Conservation (phyloP, 2,797 vertebrate species). For the Mus caroli region DNA sequence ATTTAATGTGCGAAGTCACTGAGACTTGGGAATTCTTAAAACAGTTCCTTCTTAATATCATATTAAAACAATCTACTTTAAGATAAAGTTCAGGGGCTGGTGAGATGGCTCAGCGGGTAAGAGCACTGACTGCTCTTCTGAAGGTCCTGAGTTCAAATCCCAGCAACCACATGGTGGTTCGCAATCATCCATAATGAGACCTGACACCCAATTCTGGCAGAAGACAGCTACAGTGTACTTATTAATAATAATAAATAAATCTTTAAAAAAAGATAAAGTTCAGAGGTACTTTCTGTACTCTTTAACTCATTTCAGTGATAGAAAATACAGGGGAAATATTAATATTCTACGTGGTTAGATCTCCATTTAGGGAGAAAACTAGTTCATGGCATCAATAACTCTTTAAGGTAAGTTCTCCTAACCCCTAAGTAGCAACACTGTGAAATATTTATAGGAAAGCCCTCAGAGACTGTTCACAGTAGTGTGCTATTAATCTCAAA, state of each 20-base stretch:
- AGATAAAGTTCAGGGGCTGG: slow-evolving; percentile 45
- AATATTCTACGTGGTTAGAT: slow-evolving; percentile 27
- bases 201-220: too few species aligned
- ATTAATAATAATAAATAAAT: too few species aligned
- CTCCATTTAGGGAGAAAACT: slow-evolving; percentile 53
- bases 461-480: slow-evolving; percentile 52
- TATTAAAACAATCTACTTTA: slow-evolving; percentile 55
- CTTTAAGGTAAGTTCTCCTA: slow-evolving; percentile 24
- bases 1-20: slow-evolving; percentile 27
- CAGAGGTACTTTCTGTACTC: slow-evolving; percentile 38
- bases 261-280: slow-evolving; percentile 55
- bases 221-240: too few species aligned
- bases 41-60: slow-evolving; percentile 3
- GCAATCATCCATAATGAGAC: too few species aligned
- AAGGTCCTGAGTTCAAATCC: too few species aligned
- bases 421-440: slow-evolving; percentile 21
- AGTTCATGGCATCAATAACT: slow-evolving; percentile 42
- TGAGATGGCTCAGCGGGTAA: too few species aligned
- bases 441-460: slow-evolving; percentile 64
- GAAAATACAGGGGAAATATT: slow-evolving; percentile 52
- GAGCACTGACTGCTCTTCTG: too few species aligned
- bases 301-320: slow-evolving; percentile 27
- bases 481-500: slow-evolving; percentile 58
- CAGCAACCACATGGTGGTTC: too few species aligned
- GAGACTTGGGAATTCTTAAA: neutral